Base-by-base conservation (phyloP, 2,888 invertebrate genomes). In the Temnothorax rugatulus region DNA sequence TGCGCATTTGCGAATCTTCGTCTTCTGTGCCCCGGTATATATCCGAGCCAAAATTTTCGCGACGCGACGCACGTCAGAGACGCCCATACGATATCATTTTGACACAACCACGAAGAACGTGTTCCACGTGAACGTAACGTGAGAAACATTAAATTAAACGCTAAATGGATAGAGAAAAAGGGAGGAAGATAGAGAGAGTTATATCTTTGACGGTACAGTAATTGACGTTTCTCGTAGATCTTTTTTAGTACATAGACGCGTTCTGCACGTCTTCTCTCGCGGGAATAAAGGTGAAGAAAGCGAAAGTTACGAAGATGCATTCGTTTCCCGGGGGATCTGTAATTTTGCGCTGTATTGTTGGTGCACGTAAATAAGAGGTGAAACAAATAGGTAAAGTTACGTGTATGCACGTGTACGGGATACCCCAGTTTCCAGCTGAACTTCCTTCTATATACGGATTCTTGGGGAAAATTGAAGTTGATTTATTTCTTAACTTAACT, bases 321-420 rank as follows among this genome's bases (percentile, higher is more conserved):
- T 29, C n/a, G 25, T 54, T 44, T 59, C 38, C 21, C 25, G 64
- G 21, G 54, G 54, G 69, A 77, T 57, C 69, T 57, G 8, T 57
- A 77, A 77, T 44, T 68, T 8, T 25, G 44, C 11, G 9, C 44
- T 57, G 54, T n/a, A 68, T 68, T 69, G 21, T 69, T 52, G 50
- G 15, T 29, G 29, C 68, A 15, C 54, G n/a, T 77, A 77, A 77
- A 77, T 77, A 77, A 66, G n/a, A 47, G 52, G 9, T 38, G 8
- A 66, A 66, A 77, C 66, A 54, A 77, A 66, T 75, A 41, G 52
- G 1, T 25, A 41, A 66, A 77, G 76, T 77, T 77, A 54, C 47
- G 38, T 64, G 29, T 63, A 50, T 3, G 13, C 15, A 11, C 8
- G 61, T 18, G 34, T 25, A 25, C n/a, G n/a, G 41, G 18, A 5